Percentiles rank a stretch among this genome's conserved stretches.
Evolutionary conservation across 2,113 vertebrate species (phyloP).

Genomic region (Cyprinodon variegatus): DNA sequence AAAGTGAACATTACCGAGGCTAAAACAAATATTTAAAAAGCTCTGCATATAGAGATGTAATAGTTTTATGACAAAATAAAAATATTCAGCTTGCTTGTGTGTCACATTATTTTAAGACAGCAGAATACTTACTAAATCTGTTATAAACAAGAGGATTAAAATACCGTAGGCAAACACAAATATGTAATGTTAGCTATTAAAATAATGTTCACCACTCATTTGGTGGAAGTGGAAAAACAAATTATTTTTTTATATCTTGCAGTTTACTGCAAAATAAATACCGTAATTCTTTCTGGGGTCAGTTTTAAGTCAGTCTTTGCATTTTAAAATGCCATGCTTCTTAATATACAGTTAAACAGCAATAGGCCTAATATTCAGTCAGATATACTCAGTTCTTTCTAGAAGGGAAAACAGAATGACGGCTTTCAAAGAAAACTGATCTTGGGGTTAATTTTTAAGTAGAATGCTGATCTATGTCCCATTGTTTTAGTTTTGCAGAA

Average conservation of each 20-base stretch:
- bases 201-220: neutral
- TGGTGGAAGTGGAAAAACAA: neutral
- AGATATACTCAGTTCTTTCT: neutral
- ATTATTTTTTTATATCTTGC: neutral
- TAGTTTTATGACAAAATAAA: conserved; percentile 48
- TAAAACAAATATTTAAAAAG: neutral
- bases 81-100: conserved; percentile 9
- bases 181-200: neutral
- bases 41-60: conserved; percentile 32
- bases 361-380: neutral
- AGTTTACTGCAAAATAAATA: too few species aligned
- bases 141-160: neutral
- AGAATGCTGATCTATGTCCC: neutral
- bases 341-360: neutral
- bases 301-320: too few species aligned
- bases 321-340: neutral
- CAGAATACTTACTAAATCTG: neutral
- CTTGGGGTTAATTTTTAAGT: neutral
- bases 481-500: neutral
- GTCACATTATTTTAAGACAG: neutral
- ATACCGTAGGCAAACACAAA: too few species aligned
- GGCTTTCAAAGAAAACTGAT: neutral
- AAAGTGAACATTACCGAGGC: neutral
- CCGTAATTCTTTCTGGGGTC: too few species aligned
- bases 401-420: neutral